Evolutionary conservation across 2,113 vertebrate species (phyloP).

Genomic region (Thamnophis sirtalis): DNA sequence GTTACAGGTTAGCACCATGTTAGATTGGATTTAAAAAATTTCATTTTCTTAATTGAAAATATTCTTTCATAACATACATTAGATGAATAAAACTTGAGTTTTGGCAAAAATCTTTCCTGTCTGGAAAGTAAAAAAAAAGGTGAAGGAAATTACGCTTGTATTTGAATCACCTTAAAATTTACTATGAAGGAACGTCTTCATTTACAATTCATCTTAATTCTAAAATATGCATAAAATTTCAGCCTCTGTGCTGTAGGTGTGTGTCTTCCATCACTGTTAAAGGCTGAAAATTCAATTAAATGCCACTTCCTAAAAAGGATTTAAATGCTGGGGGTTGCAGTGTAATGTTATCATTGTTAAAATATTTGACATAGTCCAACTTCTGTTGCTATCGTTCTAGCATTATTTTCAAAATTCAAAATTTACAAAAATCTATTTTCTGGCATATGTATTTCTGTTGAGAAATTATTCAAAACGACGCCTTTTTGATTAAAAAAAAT

Average conservation of each 20-base stretch:
- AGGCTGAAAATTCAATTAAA: not conserved
- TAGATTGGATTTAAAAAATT: not conserved
- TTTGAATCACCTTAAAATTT: not conserved
- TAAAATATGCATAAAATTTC: not conserved
- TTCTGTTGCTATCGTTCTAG: not conserved
- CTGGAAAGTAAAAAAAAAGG: not conserved
- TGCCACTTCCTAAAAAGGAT: not conserved
- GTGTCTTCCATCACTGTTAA: not conserved
- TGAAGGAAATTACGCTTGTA: not conserved
- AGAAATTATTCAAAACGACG: not conserved
- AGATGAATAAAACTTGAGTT: not conserved
- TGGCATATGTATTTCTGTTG: not conserved
- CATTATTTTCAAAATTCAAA: not conserved
- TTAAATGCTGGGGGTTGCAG: not conserved
- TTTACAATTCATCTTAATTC: not conserved
- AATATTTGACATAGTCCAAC: not conserved
- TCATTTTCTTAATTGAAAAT: not conserved
- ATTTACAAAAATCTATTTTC: not conserved
- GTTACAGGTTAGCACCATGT: not conserved
- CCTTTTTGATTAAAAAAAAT: conserved; percentile 27
- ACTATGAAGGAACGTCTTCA: not conserved
- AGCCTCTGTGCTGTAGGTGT: not conserved
- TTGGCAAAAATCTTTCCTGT: not conserved
- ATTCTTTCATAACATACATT: not conserved
- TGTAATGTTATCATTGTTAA: not conserved